These are phyloP conservation scores for Eupithecia tripunctaria DNA, from an alignment of 2,888 invertebrate species.

Conservation along the genomic window DNA sequence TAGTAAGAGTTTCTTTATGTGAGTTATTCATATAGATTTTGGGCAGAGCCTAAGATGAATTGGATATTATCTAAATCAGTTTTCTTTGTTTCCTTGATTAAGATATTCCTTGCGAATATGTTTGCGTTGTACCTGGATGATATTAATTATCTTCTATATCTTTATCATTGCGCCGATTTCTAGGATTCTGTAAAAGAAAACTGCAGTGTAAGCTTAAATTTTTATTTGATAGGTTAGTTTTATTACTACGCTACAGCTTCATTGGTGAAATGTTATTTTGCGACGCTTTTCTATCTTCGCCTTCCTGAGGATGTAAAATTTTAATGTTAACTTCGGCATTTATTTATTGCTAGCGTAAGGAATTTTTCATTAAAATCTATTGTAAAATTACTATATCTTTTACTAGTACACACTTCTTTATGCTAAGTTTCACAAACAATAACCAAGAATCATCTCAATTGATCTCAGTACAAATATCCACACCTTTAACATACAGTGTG, in stretches of 20 bases:
- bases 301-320: constrained; percentile 41
- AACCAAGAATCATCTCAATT: too few species aligned
- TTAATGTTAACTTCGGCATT: constrained; percentile 34
- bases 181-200: neutral
- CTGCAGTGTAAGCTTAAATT: neutral
- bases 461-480: too few species aligned
- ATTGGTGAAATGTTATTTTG: constrained; percentile 13
- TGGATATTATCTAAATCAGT: neutral
- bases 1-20: neutral
- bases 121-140: neutral
- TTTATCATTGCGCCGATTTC: neutral
- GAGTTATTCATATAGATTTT: neutral
- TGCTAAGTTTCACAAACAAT: too few species aligned
- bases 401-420: constrained; percentile 5
- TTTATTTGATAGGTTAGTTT: neutral
- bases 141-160: neutral
- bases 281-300: constrained; percentile 27
- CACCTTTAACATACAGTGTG: too few species aligned
- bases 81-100: neutral
- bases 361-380: constrained; percentile 37
- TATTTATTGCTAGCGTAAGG: constrained; percentile 42
- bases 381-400: constrained; percentile 12
- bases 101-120: neutral
- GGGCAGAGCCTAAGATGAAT: neutral
- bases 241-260: constrained; percentile 4